Evolutionary conservation across 2,888 invertebrate species (phyloP), one percentile per base, ranked within the genome.

Genomic region (Drosophila parthenogenetica): DNA sequence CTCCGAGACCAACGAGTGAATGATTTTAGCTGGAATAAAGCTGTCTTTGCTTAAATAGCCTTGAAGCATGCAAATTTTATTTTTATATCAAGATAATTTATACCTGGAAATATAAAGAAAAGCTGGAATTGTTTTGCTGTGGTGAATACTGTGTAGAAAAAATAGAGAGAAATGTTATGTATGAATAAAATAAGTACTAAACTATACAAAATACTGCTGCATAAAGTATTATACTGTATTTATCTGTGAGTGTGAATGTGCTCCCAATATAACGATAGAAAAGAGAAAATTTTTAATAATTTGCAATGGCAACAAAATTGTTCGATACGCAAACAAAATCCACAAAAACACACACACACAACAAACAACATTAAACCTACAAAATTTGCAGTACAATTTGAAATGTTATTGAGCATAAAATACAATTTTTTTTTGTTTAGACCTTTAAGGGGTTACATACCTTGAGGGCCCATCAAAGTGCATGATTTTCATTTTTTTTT

Each of bases 361-460:
- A 55, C 35, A 61, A 60, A 53, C 48, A 50, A 43, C 29, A 42
- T 39, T 25, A 61, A 42, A 58, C 29, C 29, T 43, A 63, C n/a
- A 59, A 48, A 45, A 57, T 50, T 67, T 62, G 14, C 45, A 40
- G 8, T 57, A 40, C 7, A 35, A 62, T 61, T 68, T 63, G 39
- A 22, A 51, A 51, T 51, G 69, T 49, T 73, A 78, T 75, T 29
- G 74, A 68, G 68, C 79, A 67, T 63, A 39, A 77, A 73, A 78
- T 68, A 77, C 63, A 64, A 67, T 61, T 77, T 61, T 29, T 13
- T 58, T 49, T 16, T 22, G 22, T 22, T 22, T 22, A 22, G 22
- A 22, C 22, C 22, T 22, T 22, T 22, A 22, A n/a, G n/a, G n/a
- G n/a, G n/a, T n/a, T n/a, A n/a, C n/a, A n/a, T n/a, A n/a, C n/a